A percentile compares a stretch with the other conserved stretches of the same genome.
Conservation (phyloP, 2,888 invertebrate species). For the Netelia inedita region DNA sequence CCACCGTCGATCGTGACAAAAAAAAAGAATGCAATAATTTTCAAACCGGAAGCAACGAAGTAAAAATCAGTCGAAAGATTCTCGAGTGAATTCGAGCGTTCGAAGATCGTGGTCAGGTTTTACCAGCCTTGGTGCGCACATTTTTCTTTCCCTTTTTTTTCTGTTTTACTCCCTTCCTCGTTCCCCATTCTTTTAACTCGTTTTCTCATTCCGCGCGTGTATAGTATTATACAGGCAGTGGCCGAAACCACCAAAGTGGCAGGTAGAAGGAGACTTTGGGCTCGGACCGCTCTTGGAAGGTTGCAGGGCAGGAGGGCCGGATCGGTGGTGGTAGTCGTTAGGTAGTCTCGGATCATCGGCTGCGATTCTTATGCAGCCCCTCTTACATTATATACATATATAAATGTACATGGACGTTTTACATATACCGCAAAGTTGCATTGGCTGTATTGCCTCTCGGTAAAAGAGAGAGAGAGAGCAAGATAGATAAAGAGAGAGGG, state of each 20-base stretch:
- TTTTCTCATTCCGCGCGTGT: constrained; percentile 21
- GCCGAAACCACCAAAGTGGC: constrained; percentile 66
- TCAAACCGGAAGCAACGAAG: background rate
- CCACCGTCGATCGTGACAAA: background rate
- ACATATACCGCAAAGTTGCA: background rate
- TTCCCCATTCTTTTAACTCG: constrained; percentile 25
- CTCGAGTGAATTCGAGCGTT: background rate
- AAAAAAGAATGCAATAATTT: constrained; percentile 1
- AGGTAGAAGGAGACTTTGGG: constrained; percentile 54
- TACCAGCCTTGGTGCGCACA: constrained; percentile 12
- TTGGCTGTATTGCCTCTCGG: background rate
- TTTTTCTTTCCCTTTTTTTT: constrained; percentile 17
- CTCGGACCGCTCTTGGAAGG: constrained; percentile 56
- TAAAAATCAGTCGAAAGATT: constrained; percentile 31
- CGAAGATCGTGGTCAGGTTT: constrained; percentile 11
- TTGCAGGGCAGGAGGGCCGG: constrained; percentile 42
- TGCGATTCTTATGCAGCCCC: constrained; percentile 18
- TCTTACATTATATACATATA: background rate
- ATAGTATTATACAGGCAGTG: background rate
- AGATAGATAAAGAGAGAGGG: background rate
- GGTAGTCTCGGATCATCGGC: constrained; percentile 39
- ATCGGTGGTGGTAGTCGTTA: constrained; percentile 42
- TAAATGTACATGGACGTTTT: background rate
- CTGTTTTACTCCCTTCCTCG: background rate
- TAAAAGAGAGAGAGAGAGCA: background rate